Conservation (phyloP, 2,113 vertebrate species). For the Pluvianellus socialis region DNA sequence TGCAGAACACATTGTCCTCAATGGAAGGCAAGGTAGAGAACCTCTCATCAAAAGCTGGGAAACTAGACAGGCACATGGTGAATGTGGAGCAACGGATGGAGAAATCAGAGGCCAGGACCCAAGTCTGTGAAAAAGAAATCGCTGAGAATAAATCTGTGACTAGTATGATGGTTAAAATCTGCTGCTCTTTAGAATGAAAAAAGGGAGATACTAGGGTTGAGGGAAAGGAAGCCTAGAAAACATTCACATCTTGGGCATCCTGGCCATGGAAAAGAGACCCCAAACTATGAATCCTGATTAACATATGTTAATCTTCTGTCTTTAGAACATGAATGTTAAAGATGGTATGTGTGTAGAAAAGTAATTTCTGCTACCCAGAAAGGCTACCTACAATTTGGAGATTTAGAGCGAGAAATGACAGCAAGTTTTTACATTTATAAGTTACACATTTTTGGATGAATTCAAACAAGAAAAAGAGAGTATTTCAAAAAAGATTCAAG, state of each 20-base stretch:
- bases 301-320: not conserved
- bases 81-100: conserved; percentile 81
- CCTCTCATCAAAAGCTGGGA: conserved; percentile 80
- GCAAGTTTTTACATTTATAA: not conserved
- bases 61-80: conserved; percentile 82
- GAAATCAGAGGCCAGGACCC: conserved; percentile 82
- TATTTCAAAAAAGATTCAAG: conserved; percentile 54
- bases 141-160: conserved; percentile 82
- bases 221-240: conserved; percentile 68
- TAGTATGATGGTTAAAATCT: conserved; percentile 71
- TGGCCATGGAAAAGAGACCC: conserved; percentile 61
- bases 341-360: conserved; percentile 22
- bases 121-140: conserved; percentile 85
- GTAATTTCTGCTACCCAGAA: conserved; percentile 24
- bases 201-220: conserved; percentile 61
- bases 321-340: conserved; percentile 38
- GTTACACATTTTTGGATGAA: conserved; percentile 34
- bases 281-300: conserved; percentile 54
- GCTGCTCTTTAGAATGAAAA: conserved; percentile 77
- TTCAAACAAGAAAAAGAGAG: conserved; percentile 62
- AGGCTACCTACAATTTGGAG: conserved; percentile 36
- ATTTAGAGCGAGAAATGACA: conserved; percentile 18
- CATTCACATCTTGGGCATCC: conserved; percentile 65
- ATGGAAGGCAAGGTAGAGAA: conserved; percentile 81
- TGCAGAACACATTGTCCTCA: conserved; percentile 80